Evolutionary conservation across 2,888 invertebrate species (phyloP), one percentile per base, ranked within the genome.

Genomic region (Herminia tarsipennalis): DNA sequence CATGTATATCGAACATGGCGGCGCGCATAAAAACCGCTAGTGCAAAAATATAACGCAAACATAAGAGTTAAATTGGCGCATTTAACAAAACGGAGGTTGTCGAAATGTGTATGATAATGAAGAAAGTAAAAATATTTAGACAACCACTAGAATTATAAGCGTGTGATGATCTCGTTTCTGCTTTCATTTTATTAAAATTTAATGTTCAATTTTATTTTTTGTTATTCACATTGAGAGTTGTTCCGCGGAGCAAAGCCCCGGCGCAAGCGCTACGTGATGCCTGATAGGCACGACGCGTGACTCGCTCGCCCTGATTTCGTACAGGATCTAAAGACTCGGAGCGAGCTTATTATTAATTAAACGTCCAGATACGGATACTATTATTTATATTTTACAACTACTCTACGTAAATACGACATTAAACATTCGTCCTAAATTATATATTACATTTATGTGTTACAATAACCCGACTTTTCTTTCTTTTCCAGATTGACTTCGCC

Each of bases 261-360:
- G 52, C 52, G 42, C 54, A 37, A 58, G 65, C 67, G 61, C 68
- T 57, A 59, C 76, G 76, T 76, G 79, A 80, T 79, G 79, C 66
- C 69, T 77, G 77, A 78, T 78, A 78, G 73, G 73, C 78, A 67
- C 73, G 73, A 76, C 73, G 78, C 90, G 90, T 90, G 90, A 90
- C 90, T 84, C 58, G 88, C 66, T 84, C 78, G 89, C 85, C 88
- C 89, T 83, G 86, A 73, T 88, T 89, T 78, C 65, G 70, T 83
- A 78, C 87, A 86, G 86, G 86, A 86, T 86, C 75, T 78, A 77
- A 74, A 77, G 74, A 71, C 82, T 78, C 78, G 73, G 59, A 75
- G 71, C 70, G 46, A 64, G 67, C 76, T 80, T 78, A 83, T 80
- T 78, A 83, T 80, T 85, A 81, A 84, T 84, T 85, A 82, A 80